Percentiles rank a stretch among this genome's conserved stretches.
These are phyloP conservation scores for Vollenhovia emeryi DNA, from an alignment of 1,140 invertebrate species.

Conservation along the genomic window DNA sequence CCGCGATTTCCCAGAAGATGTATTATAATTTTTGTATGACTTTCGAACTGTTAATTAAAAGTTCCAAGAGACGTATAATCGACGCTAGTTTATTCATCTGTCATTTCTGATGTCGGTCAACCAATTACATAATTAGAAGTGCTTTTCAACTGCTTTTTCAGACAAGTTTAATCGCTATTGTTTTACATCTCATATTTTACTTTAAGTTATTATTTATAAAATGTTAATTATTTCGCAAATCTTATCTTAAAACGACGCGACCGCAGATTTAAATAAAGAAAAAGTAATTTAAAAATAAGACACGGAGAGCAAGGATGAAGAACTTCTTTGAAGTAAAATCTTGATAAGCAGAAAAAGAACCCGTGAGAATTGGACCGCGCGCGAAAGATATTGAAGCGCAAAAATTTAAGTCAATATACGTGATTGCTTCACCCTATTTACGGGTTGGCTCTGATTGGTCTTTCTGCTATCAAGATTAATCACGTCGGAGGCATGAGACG, in stretches of 20 bases:
- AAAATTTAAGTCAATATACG: conserved; percentile 12
- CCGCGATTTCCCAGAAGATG: background rate
- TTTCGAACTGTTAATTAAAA: conserved; percentile 43
- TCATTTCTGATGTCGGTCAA: background rate
- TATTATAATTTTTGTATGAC: conserved; percentile 29
- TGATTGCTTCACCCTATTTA: background rate
- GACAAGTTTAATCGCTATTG: background rate
- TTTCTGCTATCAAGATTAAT: conserved; percentile 7
- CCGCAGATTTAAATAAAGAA: background rate
- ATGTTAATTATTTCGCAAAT: background rate
- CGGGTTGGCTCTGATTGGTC: background rate
- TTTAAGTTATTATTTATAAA: background rate
- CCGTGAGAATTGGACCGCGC: background rate
- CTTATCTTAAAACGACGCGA: background rate
- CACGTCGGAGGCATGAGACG: background rate
- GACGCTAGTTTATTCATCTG: conserved; percentile 5
- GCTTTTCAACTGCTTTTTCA: background rate
- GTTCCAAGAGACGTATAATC: background rate
- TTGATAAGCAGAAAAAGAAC: background rate
- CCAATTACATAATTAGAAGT: conserved; percentile 8
- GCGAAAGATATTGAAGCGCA: background rate
- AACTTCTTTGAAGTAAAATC: background rate
- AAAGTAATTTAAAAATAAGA: background rate
- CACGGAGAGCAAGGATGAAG: background rate
- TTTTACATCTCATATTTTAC: background rate